phyloP scores from a whole-genome alignment of 2,113 vertebrate species.

The Alethe castanea region DNA sequence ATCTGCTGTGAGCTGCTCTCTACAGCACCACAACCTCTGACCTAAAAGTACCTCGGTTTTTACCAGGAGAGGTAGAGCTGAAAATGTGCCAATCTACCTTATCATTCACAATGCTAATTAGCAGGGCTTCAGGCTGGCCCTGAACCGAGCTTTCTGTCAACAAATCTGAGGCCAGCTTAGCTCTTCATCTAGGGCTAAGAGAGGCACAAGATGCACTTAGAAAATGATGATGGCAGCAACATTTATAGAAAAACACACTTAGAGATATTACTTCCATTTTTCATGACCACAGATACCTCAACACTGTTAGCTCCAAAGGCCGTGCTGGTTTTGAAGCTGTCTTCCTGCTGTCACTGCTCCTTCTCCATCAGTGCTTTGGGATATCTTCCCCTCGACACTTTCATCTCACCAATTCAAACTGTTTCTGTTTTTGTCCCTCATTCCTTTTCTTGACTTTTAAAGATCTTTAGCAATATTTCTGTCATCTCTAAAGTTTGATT shows the following conservation, averaged over 20 bases:
- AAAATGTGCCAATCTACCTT: not conserved
- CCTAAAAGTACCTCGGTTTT: not conserved
- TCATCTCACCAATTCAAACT: not conserved
- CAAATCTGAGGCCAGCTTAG: not conserved
- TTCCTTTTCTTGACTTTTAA: constrained; percentile 31
- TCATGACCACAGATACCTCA: constrained; percentile 4
- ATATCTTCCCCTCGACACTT: not conserved
- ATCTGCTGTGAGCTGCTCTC: not conserved
- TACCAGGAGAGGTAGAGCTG: not conserved
- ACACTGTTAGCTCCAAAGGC: not conserved
- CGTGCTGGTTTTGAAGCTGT: not conserved
- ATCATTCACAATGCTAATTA: not conserved
- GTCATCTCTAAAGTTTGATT: constrained; percentile 51
- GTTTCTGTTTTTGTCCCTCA: constrained; percentile 9
- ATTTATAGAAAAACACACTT: not conserved
- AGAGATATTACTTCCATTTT: constrained; percentile 33
- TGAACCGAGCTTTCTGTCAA: not conserved
- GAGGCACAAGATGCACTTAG: not conserved
- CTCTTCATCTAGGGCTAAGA: not conserved
- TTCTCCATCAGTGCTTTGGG: not conserved
- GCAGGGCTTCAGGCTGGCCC: not conserved
- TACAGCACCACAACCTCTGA: not conserved
- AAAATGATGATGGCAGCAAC: not conserved
- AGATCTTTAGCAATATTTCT: constrained; percentile 53
- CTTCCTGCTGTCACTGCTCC: not conserved